A percentile compares a stretch with the other conserved stretches of the same genome.
Conservation (phyloP, 1,140 invertebrate genomes). For the Drosophila nigromelanica region DNA sequence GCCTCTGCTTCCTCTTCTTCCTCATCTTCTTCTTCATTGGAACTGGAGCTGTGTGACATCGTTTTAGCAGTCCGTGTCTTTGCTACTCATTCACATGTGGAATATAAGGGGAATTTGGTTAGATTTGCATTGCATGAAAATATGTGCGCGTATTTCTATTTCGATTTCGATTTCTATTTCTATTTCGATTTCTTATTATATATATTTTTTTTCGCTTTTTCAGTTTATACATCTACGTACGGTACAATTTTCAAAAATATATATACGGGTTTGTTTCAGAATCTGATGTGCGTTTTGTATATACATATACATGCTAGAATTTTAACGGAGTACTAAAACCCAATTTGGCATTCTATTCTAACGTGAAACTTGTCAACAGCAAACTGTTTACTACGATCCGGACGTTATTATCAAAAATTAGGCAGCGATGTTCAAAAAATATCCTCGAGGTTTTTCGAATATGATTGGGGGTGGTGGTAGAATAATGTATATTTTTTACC, state of each 20-base stretch:
- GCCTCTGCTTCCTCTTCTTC: not conserved
- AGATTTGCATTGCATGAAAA: too few species aligned
- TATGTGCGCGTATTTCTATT: too few species aligned
- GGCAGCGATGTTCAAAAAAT: too few species aligned
- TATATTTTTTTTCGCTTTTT: too few species aligned
- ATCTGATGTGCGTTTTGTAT: constrained; percentile 2
- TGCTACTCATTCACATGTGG: not conserved
- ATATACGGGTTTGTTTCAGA: not conserved
- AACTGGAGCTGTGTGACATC: not conserved
- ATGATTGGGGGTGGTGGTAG: too few species aligned
- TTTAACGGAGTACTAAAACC: constrained; percentile 4
- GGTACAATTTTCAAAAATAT: constrained; percentile 4
- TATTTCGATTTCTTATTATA: too few species aligned
- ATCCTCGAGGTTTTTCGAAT: too few species aligned
- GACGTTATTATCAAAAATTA: too few species aligned
- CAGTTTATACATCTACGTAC: not conserved
- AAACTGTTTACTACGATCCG: not conserved
- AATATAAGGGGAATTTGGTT: not conserved
- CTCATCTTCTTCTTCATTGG: not conserved
- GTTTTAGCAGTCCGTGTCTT: not conserved
- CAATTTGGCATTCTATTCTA: not conserved
- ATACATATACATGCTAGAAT: constrained; percentile 13
- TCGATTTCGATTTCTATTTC: too few species aligned
- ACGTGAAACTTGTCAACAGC: not conserved
- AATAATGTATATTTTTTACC: too few species aligned